Base-by-base conservation (phyloP, 2,888 invertebrate species). In the Podabrus alpinus region DNA sequence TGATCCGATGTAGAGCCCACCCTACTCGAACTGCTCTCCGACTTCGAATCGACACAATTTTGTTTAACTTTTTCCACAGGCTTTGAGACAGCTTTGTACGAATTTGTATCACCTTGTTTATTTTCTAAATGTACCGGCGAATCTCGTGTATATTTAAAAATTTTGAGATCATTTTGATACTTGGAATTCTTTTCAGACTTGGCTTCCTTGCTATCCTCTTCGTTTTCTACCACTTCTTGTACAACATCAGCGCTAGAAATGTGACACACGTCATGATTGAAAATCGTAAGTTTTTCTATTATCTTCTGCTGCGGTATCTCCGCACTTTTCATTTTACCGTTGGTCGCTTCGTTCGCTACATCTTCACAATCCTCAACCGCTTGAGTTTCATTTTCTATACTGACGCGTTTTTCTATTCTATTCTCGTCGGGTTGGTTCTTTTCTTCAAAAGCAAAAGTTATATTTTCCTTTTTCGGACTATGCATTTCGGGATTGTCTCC, bases 381-480 rank as follows among this genome's bases (percentile, higher is more conserved):
- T 45, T 60, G 69, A 21, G 66, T 68, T 25, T 76, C 78, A 59
- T 79, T 75, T 71, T 83, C 83, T 70, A 80, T 64, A 68, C 82
- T 82, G 69, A 81, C 79, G 21, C 80, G 75, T 71, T 82, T 64
- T 67, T 71, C 74, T 62, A 62, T 29, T 19, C 66, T 68, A 10
- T 68, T 69, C 15, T 66, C 71, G 0, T 61, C 16, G 45, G 17
- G 45, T 66, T 83, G 82, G 11, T 81, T 69, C 60, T 78, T 80
- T 19, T 77, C 75, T 59, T 84, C 84, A 69, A 83, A 83, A 3
- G 84, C 85, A 77, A 87, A 87, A 17, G 82, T 84, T 17, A 87
- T 86, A 66, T 86, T 83, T 72, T 87, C 87, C 17, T 83, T 80
- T 77, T 86, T 86, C 0, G 87, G 86, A 79, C 86, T 86, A 3